phyloP scores from a whole-genome alignment of 2,113 vertebrate genomes.

The Neodontobutis hainanensis region DNA sequence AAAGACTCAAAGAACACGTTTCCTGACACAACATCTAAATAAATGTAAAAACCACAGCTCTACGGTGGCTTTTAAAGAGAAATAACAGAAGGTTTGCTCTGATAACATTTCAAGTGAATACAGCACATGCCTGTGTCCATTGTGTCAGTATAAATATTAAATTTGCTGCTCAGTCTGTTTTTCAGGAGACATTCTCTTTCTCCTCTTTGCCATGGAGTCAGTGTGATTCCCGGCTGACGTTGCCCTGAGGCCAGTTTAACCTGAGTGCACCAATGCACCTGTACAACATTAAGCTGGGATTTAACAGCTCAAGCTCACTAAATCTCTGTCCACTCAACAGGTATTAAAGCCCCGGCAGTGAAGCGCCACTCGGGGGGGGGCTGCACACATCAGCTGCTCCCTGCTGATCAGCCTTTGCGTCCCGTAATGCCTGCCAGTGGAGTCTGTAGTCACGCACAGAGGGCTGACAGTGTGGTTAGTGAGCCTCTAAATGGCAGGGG shows the following conservation, averaged over 20 bases:
- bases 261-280: slow-evolving; percentile 49
- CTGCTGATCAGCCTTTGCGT: slow-evolving; percentile 42
- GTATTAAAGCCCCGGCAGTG: slow-evolving; percentile 65
- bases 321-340: slow-evolving; percentile 72
- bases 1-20: neutral
- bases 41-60: no score
- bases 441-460: slow-evolving; percentile 28
- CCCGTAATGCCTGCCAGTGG: slow-evolving; percentile 4
- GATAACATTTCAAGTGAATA: slow-evolving; percentile 1
- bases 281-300: slow-evolving; percentile 63
- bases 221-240: slow-evolving; percentile 19
- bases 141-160: neutral
- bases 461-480: slow-evolving; percentile 10
- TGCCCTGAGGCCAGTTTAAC: slow-evolving; percentile 55
- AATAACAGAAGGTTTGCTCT: neutral
- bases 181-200: neutral
- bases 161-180: slow-evolving; percentile 5
- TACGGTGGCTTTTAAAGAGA: neutral
- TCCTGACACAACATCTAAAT: neutral
- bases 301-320: slow-evolving; percentile 49
- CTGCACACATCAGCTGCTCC: slow-evolving; percentile 34
- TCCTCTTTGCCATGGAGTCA: slow-evolving; percentile 20
- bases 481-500: slow-evolving; percentile 32
- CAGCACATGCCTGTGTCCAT: slow-evolving; percentile 2
- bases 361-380: slow-evolving; percentile 37